Base-by-base conservation (phyloP, 2,797 vertebrate species). In the Erethizon dorsatum region DNA sequence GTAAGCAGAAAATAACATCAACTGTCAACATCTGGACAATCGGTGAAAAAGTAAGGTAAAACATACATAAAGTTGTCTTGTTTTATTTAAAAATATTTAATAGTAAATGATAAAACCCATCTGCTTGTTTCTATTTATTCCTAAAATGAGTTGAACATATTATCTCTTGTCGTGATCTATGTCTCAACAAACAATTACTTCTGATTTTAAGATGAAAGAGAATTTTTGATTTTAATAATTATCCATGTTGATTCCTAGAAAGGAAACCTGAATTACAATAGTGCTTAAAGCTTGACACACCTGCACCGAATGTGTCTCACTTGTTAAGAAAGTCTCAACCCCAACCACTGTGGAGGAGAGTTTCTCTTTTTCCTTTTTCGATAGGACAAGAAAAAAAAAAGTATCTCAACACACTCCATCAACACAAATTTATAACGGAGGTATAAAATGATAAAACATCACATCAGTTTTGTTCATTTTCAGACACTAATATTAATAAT, bases 41-140 rank as follows among this genome's bases (percentile, higher is more conserved):
- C 52, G 37, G 9, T 45, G 11, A 56, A 82, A 56, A 56, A 65
- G n/a, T 54, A 77, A 83, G 59, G 12, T 78, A 93, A 90, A 33
- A n/a, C 28, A 24, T 47, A 3, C 20, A 14, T 54, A 50, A 41
- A 41, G 17, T 37, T 37, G 2, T 45, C 63, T 67, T 93, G 28
- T 93, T 93, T 90, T 47, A 73, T 82, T 90, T 45, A 18, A 33
- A 65, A 65, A 73, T 71, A 90, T 71, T 77, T 47, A 61, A 54
- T 28, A 63, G 56, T 41, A 79, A 79, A 52, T 69, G 26, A 4
- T n/a, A 67, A 3, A 33, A 94, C 10, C 26, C 33, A 61, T 69
- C 31, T 84, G 15, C 37, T 71, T 71, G n/a, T 88, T 67, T 57
- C 7, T 95, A 56, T 88, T 47, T 78, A 41, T 75, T 92, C 24